These are phyloP conservation scores for Galerucella calmariensis DNA, from an alignment of 2,888 invertebrate species.

Conservation along the genomic window DNA sequence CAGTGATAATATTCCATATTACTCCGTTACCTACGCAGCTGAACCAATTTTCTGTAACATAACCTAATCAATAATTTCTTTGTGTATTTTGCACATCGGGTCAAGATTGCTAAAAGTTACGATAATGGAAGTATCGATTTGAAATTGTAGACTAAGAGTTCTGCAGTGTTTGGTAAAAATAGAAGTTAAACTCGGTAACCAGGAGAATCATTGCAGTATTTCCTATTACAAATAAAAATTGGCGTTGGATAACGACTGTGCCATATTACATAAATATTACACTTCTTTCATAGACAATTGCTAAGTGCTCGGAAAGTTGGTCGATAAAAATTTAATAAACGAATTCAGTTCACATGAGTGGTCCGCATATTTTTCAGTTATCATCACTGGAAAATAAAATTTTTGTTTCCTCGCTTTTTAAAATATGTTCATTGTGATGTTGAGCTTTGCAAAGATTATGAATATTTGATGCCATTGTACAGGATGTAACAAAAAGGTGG, in stretches of 20 bases:
- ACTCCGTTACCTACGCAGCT: not conserved
- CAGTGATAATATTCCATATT: not conserved
- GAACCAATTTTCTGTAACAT: not conserved
- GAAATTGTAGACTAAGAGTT: constrained; percentile 11
- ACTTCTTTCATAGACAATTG: not conserved
- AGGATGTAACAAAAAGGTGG: no score
- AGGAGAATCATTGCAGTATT: constrained; percentile 12
- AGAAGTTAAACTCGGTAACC: not conserved
- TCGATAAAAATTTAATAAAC: not conserved
- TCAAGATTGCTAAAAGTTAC: constrained; percentile 18
- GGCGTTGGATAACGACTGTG: constrained; percentile 7
- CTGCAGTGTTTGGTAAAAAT: constrained; percentile 19
- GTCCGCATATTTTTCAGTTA: no score
- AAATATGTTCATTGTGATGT: no score
- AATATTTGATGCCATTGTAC: no score
- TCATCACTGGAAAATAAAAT: no score
- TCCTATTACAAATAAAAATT: constrained; percentile 17
- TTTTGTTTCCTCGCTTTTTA: no score
- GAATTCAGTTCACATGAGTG: no score
- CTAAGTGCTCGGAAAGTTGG: not conserved
- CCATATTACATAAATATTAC: not conserved
- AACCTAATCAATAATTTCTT: constrained; percentile 3
- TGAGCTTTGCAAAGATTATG: no score
- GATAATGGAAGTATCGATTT: constrained; percentile 24
- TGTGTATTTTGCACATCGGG: constrained; percentile 24